Conservation (phyloP, 2,888 invertebrate species). For the Polylopha cassiicola region DNA sequence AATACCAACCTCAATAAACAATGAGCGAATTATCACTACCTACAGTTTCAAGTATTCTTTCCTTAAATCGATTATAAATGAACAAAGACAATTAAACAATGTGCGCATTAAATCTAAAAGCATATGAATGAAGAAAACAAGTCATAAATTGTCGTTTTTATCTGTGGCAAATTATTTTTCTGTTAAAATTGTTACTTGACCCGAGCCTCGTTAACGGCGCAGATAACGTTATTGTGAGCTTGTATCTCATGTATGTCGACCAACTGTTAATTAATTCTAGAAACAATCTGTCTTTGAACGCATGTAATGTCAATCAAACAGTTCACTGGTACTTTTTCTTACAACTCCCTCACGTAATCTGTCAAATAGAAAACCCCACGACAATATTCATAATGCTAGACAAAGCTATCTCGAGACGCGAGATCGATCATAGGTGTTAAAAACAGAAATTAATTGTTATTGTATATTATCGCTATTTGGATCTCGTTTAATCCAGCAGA, state of each 20-base stretch:
- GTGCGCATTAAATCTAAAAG: constrained; percentile 6
- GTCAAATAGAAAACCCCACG: constrained; percentile 9
- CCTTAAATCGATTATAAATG: constrained; percentile 1
- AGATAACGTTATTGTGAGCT: constrained; percentile 38
- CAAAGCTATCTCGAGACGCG: constrained; percentile 8
- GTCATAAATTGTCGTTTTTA: constrained; percentile 51
- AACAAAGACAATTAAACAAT: constrained; percentile 7
- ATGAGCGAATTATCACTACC: too few species aligned
- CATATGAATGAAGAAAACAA: constrained; percentile 38
- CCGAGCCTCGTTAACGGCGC: constrained; percentile 37
- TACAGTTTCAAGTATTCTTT: too few species aligned
- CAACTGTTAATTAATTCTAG: constrained; percentile 20
- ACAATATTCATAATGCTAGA: constrained; percentile 1
- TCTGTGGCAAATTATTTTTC: constrained; percentile 72
- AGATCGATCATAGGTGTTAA: constrained; percentile 18
- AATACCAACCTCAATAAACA: too few species aligned
- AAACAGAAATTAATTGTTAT: constrained; percentile 29
- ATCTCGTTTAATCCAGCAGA: constrained; percentile 33
- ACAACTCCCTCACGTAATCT: constrained; percentile 10
- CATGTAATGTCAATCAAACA: constrained; percentile 16
- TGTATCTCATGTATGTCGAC: constrained; percentile 20
- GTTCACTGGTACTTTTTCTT: constrained; percentile 12
- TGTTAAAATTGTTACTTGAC: constrained; percentile 57
- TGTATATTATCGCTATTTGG: constrained; percentile 32
- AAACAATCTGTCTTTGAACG: constrained; percentile 21